These are phyloP conservation scores for Procambarus clarkii DNA, from an alignment of 1,140 invertebrate species.

Conservation along the genomic window DNA sequence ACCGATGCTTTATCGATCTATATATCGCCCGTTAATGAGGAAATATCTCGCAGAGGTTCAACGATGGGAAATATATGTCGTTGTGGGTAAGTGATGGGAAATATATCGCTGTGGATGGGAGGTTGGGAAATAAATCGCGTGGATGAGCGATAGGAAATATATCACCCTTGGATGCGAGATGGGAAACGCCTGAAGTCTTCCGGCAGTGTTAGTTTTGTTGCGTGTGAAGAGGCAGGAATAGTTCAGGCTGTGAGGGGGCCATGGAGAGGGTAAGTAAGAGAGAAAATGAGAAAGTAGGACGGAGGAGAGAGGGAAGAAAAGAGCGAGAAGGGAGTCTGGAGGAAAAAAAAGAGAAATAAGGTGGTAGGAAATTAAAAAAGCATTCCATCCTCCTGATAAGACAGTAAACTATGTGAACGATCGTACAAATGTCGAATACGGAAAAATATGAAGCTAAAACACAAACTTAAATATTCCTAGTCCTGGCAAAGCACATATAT, in stretches of 20 bases:
- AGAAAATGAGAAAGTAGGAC: background rate
- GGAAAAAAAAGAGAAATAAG: background rate
- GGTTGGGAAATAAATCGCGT: too few relatives aligned
- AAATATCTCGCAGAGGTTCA: background rate
- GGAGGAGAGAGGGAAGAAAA: background rate
- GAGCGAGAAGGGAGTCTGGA: background rate
- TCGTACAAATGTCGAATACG: too few relatives aligned
- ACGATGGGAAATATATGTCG: background rate
- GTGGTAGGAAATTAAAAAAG: background rate
- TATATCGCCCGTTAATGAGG: slow-evolving; percentile 2
- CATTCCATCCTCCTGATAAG: background rate
- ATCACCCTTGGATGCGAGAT: too few relatives aligned
- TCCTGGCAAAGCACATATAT: too few relatives aligned
- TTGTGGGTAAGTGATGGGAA: too few relatives aligned
- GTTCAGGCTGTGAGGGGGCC: background rate
- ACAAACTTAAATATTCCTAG: too few relatives aligned
- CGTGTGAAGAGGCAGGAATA: background rate
- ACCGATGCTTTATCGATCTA: background rate
- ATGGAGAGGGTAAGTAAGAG: background rate
- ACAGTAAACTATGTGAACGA: background rate
- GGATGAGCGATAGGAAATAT: too few relatives aligned
- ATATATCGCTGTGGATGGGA: too few relatives aligned
- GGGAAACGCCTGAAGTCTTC: background rate
- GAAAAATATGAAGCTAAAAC: too few relatives aligned
- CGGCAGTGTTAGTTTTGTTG: background rate